Conservation (phyloP, 37 sponge, comb jelly and placozoan genomes). For the Spongilla lacustris region DNA sequence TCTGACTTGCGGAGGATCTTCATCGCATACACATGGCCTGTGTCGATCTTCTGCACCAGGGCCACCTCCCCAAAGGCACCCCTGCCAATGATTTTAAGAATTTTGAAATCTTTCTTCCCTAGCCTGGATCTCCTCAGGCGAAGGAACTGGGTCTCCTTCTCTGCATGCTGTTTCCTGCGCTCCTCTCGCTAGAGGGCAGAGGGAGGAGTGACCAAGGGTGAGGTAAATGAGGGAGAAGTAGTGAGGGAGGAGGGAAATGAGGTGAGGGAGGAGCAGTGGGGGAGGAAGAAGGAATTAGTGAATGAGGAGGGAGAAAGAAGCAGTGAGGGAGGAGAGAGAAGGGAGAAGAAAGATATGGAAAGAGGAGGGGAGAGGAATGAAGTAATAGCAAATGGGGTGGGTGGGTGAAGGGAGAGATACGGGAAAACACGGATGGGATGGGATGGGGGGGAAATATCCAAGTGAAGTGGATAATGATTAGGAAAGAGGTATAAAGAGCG, state of each 20-base stretch:
- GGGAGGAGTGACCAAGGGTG: background rate
- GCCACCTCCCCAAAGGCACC: slow-evolving; percentile 99
- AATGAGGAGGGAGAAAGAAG: background rate
- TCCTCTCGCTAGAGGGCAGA: slow-evolving; percentile 69
- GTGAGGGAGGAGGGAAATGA: background rate
- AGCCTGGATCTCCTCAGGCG: slow-evolving; percentile 87
- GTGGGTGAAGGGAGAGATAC: too few species aligned
- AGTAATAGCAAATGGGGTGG: too few species aligned
- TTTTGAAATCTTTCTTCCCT: slow-evolving; percentile 94
- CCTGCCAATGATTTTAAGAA: slow-evolving; percentile 95
- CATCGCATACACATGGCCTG: slow-evolving; percentile 99
- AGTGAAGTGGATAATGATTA: too few species aligned
- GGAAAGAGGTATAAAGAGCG: background rate
- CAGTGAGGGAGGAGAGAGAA: background rate
- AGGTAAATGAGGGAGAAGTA: background rate
- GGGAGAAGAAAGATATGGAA: too few species aligned
- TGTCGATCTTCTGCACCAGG: slow-evolving; percentile 96
- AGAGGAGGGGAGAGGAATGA: background rate
- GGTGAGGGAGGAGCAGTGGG: background rate
- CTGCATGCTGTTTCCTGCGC: slow-evolving; percentile 76
- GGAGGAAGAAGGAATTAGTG: too few species aligned
- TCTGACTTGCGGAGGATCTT: slow-evolving; percentile 95
- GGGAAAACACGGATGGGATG: too few species aligned
- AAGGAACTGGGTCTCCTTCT: slow-evolving; percentile 96
- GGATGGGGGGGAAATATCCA: too few species aligned